Evolutionary conservation across 2,888 invertebrate genomes (phyloP).

Genomic region (Stramonita haemastoma): DNA sequence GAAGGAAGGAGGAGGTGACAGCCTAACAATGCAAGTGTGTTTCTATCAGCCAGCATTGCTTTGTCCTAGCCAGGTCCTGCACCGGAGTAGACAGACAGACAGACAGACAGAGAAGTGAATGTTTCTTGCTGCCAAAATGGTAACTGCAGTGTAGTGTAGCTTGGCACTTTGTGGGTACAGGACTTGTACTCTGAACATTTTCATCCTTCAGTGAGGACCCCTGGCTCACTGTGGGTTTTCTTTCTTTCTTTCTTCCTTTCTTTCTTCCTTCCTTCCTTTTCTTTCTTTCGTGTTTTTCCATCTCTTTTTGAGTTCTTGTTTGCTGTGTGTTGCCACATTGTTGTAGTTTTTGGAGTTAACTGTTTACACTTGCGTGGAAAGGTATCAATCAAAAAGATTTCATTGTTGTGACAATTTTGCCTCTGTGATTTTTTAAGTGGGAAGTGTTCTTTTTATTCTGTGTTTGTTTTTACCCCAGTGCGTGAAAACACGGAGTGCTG

Average conservation of each 20-base stretch:
- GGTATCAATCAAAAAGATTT: slow-evolving; percentile 49
- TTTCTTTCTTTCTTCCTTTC: not conserved
- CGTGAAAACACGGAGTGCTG: slow-evolving; percentile 37
- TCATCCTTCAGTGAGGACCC: not conserved
- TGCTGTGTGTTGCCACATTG: slow-evolving; percentile 47
- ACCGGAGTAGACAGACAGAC: not conserved
- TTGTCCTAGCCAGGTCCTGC: not conserved
- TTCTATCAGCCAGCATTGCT: not conserved
- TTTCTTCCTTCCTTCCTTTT: not conserved
- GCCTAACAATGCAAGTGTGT: not conserved
- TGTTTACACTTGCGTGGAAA: slow-evolving; percentile 45
- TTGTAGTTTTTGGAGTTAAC: slow-evolving; percentile 39
- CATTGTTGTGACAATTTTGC: slow-evolving; percentile 48
- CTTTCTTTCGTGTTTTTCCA: not conserved
- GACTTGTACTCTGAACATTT: not conserved
- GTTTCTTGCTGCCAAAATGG: not conserved
- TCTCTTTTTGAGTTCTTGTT: slow-evolving; percentile 43
- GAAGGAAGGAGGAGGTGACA: not conserved
- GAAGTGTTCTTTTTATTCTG: not conserved
- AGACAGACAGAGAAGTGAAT: too few relatives aligned
- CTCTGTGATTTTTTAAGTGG: slow-evolving; percentile 33
- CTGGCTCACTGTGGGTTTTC: not conserved
- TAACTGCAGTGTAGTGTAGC: not conserved
- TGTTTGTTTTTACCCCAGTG: not conserved
- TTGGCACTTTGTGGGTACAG: not conserved